A percentile compares a stretch with the other conserved stretches of the same genome.
Evolutionary conservation across 1,140 invertebrate genomes (phyloP).

Genomic region (Lepidurus packardi): DNA sequence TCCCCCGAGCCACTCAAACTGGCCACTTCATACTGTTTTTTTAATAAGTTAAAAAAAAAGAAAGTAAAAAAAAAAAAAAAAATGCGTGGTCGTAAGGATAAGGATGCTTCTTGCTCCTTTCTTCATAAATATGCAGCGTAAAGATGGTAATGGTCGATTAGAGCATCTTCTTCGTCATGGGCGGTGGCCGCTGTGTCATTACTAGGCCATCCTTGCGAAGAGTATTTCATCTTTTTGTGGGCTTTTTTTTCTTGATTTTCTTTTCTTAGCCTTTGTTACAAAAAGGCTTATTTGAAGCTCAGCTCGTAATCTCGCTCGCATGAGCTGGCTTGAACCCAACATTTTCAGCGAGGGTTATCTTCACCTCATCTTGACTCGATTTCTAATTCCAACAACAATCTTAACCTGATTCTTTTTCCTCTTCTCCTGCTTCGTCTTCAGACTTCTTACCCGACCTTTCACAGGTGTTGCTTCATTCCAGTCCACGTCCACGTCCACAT

Average conservation of each 20-base stretch:
- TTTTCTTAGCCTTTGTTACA: background rate
- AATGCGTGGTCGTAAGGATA: background rate
- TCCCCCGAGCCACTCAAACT: no score
- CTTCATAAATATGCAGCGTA: conserved; percentile 15
- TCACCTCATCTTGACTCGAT: conserved; percentile 11
- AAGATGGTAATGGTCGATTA: conserved; percentile 19
- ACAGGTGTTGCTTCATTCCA: background rate
- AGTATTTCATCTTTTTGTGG: conserved; percentile 16
- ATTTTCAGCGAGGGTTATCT: background rate
- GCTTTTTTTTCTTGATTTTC: background rate
- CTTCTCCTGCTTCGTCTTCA: no score
- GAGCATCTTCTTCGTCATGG: conserved; percentile 18
- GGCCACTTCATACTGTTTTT: no score
- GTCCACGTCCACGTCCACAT: background rate
- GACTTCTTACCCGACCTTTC: background rate
- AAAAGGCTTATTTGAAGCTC: background rate
- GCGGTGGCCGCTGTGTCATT: conserved; percentile 20
- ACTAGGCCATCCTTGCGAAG: background rate
- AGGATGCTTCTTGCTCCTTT: background rate
- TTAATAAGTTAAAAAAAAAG: background rate
- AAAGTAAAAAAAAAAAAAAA: background rate
- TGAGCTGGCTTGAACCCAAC: background rate
- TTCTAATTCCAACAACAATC: conserved; percentile 19
- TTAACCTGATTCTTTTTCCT: background rate
- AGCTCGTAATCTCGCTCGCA: background rate